phyloP scores from a whole-genome alignment of 2,113 vertebrate species.

The Etheostoma cragini region DNA sequence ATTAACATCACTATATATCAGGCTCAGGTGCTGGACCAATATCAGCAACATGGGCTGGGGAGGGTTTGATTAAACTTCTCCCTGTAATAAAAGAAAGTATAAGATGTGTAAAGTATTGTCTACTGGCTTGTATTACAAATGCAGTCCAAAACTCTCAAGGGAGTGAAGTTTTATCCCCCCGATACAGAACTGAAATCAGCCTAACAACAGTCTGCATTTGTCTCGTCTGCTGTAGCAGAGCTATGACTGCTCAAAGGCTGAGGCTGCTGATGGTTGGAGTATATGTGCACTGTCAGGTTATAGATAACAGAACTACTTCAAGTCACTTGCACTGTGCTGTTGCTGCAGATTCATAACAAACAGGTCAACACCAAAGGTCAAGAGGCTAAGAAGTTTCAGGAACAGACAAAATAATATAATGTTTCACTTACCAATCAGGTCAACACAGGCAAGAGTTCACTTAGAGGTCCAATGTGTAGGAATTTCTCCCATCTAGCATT shows the following conservation, averaged over 20 bases:
- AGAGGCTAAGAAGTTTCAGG: background rate
- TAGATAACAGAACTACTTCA: background rate
- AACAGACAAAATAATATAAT: background rate
- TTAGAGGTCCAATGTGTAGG: too few species aligned
- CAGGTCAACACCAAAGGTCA: background rate
- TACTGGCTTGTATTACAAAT: constrained; percentile 63
- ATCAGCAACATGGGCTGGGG: constrained; percentile 24
- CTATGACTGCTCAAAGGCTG: constrained; percentile 6
- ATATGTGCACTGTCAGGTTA: constrained; percentile 1
- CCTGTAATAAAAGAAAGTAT: constrained; percentile 29
- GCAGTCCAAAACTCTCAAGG: constrained; percentile 41
- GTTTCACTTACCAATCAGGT: background rate
- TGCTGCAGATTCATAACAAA: constrained; percentile 8
- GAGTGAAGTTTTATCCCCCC: constrained; percentile 39
- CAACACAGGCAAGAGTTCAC: background rate
- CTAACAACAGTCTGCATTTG: constrained; percentile 50
- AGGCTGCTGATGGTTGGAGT: constrained; percentile 12
- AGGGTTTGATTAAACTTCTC: constrained; percentile 38
- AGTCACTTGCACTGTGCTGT: background rate
- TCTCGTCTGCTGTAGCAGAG: constrained; percentile 39
- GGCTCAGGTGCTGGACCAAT: constrained; percentile 19
- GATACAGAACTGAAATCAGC: constrained; percentile 43
- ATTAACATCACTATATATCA: constrained; percentile 66
- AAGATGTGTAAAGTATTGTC: constrained; percentile 65
- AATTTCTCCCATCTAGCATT: too few species aligned